Percentiles rank a stretch among this genome's conserved stretches.
Conservation (phyloP, 1,140 invertebrate genomes). For the Dendroctonus ponderosae region DNA sequence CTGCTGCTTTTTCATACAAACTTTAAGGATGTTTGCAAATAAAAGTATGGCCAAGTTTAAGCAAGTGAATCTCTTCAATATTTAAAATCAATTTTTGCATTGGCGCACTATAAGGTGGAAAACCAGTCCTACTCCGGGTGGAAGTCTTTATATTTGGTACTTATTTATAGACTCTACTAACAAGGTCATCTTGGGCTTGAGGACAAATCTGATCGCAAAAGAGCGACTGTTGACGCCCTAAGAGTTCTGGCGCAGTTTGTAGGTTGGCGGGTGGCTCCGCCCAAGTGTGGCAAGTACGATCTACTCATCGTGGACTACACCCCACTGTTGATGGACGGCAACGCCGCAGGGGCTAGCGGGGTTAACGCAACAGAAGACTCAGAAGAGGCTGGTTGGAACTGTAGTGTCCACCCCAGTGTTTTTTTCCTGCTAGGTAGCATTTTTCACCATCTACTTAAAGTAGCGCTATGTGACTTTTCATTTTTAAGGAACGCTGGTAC, state of each 20-base stretch:
- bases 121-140: too few relatives aligned
- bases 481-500: slow-evolving; percentile 51
- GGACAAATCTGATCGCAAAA: too few relatives aligned
- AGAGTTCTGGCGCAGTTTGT: slow-evolving; percentile 29
- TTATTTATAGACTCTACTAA: too few relatives aligned
- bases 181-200: too few relatives aligned
- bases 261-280: slow-evolving; percentile 24
- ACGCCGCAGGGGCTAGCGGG: slow-evolving; percentile 32
- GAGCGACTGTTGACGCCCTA: too few relatives aligned
- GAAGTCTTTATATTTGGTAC: too few relatives aligned
- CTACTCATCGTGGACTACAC: slow-evolving; percentile 49
- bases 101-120: too few relatives aligned
- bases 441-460: not conserved
- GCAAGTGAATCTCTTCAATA: too few relatives aligned
- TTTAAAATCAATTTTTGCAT: too few relatives aligned
- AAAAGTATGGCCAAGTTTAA: too few relatives aligned
- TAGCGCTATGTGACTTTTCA: not conserved
- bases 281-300: slow-evolving; percentile 45
- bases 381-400: slow-evolving; percentile 51
- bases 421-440: slow-evolving; percentile 42
- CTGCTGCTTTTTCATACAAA: too few relatives aligned
- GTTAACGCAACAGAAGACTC: slow-evolving; percentile 48
- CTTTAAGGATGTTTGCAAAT: too few relatives aligned
- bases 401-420: slow-evolving; percentile 48
- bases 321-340: slow-evolving; percentile 39